Base-by-base conservation (phyloP, 1,140 invertebrate genomes). In the Antheraea pernyi region DNA sequence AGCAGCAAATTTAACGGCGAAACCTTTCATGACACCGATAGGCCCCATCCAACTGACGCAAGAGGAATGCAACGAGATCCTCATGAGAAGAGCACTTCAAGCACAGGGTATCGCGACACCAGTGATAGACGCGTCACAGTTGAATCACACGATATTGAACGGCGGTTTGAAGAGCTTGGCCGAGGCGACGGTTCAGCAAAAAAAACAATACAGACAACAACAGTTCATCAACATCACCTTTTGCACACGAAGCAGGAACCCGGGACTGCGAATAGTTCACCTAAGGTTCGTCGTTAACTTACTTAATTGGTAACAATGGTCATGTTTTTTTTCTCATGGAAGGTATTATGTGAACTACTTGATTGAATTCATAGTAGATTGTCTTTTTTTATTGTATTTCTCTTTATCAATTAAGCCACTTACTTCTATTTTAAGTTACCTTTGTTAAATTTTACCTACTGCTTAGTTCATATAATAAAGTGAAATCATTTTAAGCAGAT, bases 51-150 rank as follows among this genome's bases (percentile, higher is more conserved):
- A 96, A 77, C 91, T 96, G 18, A 96, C 95, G 0, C 95, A 95
- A 13, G 95, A 96, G 86, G 95, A 96, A 93, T 96, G 95, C 91
- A 96, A 96, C 88, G 95, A 96, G 85, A 96, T 96, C 62, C 86
- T 96, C 74, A 95, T 96, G 94, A 96, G 96, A 83, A 86, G 95
- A 74, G 94, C 94, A 0, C 70, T 93, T 4, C 91, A 93, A 80
- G 91, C 91, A 8, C 92, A 93, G 68, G 91, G 91, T 0, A 92
- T 92, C 7, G 85, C 90, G 0, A 91, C 89, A 22, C 86, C 91
- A 7, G 92, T 93, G 0, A 92, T 93, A 77, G 92, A 93, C 70
- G 83, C 92, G 0, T 91, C 91, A 3, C 91, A 93, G 68, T 75
- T 93, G 16, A 92, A 89, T 69, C 91, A 93, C 63, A 84, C 88